Evolutionary conservation across 2,797 vertebrate genomes (phyloP), one percentile per base, ranked within the genome.

Genomic region (Psittacula derbiana): DNA sequence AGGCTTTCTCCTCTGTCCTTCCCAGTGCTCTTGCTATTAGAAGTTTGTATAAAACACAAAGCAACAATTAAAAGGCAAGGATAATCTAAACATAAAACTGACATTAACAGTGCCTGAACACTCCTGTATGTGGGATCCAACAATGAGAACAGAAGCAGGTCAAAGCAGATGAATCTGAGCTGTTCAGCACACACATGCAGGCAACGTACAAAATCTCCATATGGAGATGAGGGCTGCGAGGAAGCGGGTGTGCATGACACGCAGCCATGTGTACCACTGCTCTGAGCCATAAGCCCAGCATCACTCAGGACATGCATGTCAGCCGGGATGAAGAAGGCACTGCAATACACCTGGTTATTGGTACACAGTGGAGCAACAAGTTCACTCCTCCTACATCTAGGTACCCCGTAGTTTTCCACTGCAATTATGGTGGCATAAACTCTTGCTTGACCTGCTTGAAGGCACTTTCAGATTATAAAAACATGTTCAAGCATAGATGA

Each of bases 221-320:
- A 49, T 3, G 20, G 69, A 83, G 33, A 80, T 0, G 4, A 70
- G 23, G 47, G 41, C 41, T 50, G 14, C 0, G 1, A 61, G 73
- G 33, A 65, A 71, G 38, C 1, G 30, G 46, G 18, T 0, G 4
- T 31, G 40, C 33, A 4, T 10, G 21, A 58, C 57, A 75, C 16
- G 23, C 58, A 38, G 27, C 27, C 57, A 41, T 4, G 23, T 6
- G 1, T 2, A 0, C 2, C 4, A 6, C 36, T 31, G 36, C 62
- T 74, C 72, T 7, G 16, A 88, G 50, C 55, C 27, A 2, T 1
- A 25, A 61, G 40, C 55, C 23, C 60, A 53, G 40, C 61, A 50
- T 9, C 50, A 17, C 27, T 27, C 66, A 36, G 23, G 55, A 24
- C 46, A 50, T 0, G 3, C 36, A 43, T 1, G 0, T 28, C n/a